phyloP scores from a whole-genome alignment of 1,140 invertebrate species.

The Drosophila tani region DNA sequence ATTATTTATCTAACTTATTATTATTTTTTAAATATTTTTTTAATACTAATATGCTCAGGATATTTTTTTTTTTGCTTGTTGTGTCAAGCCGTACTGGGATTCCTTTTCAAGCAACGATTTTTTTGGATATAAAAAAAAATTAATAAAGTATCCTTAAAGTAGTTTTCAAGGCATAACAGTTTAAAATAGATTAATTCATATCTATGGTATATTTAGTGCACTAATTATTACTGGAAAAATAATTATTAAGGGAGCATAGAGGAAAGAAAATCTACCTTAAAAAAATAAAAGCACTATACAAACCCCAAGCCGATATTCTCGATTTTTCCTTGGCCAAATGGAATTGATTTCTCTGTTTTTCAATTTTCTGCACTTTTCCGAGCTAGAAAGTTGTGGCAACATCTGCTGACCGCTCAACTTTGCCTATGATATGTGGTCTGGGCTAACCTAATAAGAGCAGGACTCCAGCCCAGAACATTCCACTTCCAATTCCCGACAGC shows the following conservation, averaged over 20 bases:
- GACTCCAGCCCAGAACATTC: constrained; percentile 5
- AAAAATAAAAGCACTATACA: neutral
- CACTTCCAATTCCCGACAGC: constrained; percentile 1
- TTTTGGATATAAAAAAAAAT: no score
- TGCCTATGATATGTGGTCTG: constrained; percentile 29
- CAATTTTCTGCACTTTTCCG: constrained; percentile 8
- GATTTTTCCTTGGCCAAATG: neutral
- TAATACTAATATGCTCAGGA: neutral
- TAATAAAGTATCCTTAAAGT: no score
- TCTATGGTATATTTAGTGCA: neutral
- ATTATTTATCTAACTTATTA: neutral
- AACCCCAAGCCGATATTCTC: neutral
- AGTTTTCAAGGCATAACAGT: no score
- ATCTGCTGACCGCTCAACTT: constrained; percentile 29
- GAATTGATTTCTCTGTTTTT: neutral
- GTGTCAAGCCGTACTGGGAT: no score
- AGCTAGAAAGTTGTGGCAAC: constrained; percentile 22
- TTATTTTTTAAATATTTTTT: neutral
- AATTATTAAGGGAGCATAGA: no score
- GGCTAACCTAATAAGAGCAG: constrained; percentile 26
- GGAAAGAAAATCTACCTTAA: neutral
- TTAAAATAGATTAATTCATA: no score
- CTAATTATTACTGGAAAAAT: neutral
- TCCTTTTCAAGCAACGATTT: no score
- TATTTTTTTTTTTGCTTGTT: neutral